Evolutionary conservation across 2,113 vertebrate species (phyloP), one percentile per base, ranked within the genome.

Genomic region (Acanthisitta chloris): DNA sequence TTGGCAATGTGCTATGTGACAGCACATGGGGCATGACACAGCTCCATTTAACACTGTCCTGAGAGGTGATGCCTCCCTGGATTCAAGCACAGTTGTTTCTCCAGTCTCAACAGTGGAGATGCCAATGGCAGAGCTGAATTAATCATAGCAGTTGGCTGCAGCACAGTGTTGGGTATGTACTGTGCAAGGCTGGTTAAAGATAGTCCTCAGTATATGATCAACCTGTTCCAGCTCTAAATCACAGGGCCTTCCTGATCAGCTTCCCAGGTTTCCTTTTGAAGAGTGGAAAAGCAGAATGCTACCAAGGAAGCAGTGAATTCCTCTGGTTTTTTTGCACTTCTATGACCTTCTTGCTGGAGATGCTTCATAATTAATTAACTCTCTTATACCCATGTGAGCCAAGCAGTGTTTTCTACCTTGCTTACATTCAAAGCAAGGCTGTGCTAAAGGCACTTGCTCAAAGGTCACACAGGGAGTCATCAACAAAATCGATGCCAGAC

Each of bases 361-460:
- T 79, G 61, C 77, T 92, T 81, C 58, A 46, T 55, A 86, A 94
- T 94, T 84, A 92, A 94, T 94, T 93, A 92, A 94, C 80, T 84
- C 82, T 46, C 2, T 0, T 34, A 52, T 9, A 48, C n/a, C 82
- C 36, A 0, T 9, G 31, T 45, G 14, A 90, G 52, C 48, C 76
- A 45, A 86, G 69, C 18, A 31, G 57, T 10, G 8, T 46, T 70
- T 86, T 42, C 72, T 17, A 34, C 52, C 16, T 74, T 29, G 61
- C 65, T 70, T 24, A 61, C 28, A 54, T 14, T 55, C 46, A 90
- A 54, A 94, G 61, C 17, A 72, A 86, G 25, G 16, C n/a, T 33
- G 24, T 2, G 24, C 28, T 29, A 81, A 94, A 88, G 42, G 36
- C 84, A 40, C 52, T 52, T 72, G 34, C 51, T 88, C 55, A 51